Evolutionary conservation across 2,797 vertebrate genomes (phyloP).

Genomic region (Pyrrhura leucotis): DNA sequence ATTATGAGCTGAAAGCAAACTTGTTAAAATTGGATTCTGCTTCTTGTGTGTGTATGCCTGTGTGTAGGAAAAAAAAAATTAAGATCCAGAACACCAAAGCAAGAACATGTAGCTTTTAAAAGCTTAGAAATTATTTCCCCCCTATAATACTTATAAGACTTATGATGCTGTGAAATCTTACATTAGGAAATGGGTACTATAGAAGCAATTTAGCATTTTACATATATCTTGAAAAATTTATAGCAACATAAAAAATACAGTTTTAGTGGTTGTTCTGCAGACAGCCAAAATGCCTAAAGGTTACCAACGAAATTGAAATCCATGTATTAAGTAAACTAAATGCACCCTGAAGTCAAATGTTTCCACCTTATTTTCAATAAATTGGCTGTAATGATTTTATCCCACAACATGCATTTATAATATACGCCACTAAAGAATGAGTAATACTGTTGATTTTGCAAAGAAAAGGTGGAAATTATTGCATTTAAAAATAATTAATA

Average conservation of each 20-base stretch:
- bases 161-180: constrained; percentile 59
- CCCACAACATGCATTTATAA: constrained; percentile 72
- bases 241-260: constrained; percentile 24
- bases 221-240: constrained; percentile 43
- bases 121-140: constrained; percentile 57
- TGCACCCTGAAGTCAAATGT: constrained; percentile 78
- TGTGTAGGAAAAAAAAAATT: neutral
- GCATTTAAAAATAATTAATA: constrained; percentile 98
- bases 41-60: constrained; percentile 15
- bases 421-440: constrained; percentile 72
- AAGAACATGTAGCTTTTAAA: constrained; percentile 68
- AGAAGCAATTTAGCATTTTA: constrained; percentile 20
- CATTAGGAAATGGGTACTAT: constrained; percentile 58
- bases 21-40: constrained; percentile 82
- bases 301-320: constrained; percentile 73
- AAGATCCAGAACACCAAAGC: constrained; percentile 62
- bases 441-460: constrained; percentile 85
- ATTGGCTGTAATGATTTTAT: constrained; percentile 76
- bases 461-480: constrained; percentile 92
- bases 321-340: constrained; percentile 79
- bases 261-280: constrained; percentile 1
- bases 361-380: constrained; percentile 78
- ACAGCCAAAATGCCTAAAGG: constrained; percentile 64
- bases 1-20: constrained; percentile 79
- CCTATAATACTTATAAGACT: constrained; percentile 57